These are phyloP conservation scores for Melanotaenia nigrans DNA, from an alignment of 2,797 vertebrate genomes.

Conservation along the genomic window DNA sequence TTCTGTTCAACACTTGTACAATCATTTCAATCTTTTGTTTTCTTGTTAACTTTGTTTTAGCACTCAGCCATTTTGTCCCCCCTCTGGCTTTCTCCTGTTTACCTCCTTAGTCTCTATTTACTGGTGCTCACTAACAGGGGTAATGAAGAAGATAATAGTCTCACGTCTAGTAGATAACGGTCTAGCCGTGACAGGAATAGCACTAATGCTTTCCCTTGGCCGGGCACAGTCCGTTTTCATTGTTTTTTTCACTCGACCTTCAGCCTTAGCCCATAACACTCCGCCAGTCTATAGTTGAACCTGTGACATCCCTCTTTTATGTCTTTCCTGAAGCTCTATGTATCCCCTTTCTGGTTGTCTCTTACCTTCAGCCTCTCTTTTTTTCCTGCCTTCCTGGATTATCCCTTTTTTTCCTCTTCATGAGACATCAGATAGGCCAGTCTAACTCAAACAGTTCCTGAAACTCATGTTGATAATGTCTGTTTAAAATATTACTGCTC, in stretches of 20 bases:
- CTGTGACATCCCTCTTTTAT: slow-evolving; percentile 42
- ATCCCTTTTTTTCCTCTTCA: slow-evolving; percentile 42
- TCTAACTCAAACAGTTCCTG: slow-evolving; percentile 62
- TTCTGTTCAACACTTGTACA: slow-evolving; percentile 3
- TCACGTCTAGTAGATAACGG: slow-evolving; percentile 60
- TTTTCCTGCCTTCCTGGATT: slow-evolving; percentile 53
- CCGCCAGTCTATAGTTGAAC: slow-evolving; percentile 45
- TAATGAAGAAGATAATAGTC: slow-evolving; percentile 71
- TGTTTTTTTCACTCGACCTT: slow-evolving; percentile 68
- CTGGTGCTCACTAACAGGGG: slow-evolving; percentile 48
- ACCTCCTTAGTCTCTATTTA: slow-evolving; percentile 35
- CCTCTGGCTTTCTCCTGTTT: slow-evolving; percentile 30
- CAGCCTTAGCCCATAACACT: slow-evolving; percentile 52
- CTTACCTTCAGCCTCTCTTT: slow-evolving; percentile 71
- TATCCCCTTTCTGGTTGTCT: slow-evolving; percentile 57
- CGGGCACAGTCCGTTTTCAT: slow-evolving; percentile 39
- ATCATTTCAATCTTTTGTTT: slow-evolving; percentile 27
- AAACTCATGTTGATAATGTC: slow-evolving; percentile 67
- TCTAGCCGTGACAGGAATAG: slow-evolving; percentile 59
- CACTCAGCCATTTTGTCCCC: slow-evolving; percentile 47
- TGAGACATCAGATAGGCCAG: slow-evolving; percentile 61
- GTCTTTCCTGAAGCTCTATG: slow-evolving; percentile 37
- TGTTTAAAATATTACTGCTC: slow-evolving; percentile 50
- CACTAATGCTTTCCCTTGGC: slow-evolving; percentile 53
- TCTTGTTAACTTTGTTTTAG: slow-evolving; percentile 41